Base-by-base conservation (phyloP, 1,140 invertebrate genomes). In the Drosophila neocordata region DNA sequence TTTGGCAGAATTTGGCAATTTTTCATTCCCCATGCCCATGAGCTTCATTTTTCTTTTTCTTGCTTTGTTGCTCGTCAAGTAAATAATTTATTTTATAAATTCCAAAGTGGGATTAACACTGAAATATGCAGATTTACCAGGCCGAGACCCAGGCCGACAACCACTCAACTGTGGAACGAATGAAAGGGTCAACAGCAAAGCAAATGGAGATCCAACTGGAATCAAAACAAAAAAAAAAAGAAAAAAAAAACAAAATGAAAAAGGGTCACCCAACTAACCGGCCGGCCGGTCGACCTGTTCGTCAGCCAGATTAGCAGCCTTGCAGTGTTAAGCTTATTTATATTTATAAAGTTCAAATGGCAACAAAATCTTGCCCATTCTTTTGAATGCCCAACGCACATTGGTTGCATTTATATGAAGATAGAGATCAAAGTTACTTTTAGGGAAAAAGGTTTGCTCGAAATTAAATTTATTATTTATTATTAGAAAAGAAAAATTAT, bases 61-160 rank as follows among this genome's bases (percentile, higher is more conserved):
- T 62, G 18, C 38, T 55, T 65, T 60, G 31, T 75, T 71, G 15
- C 27, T 38, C 38, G 27, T 66, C 65, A 69, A 88, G 83, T 87
- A 87, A 87, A 87, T 88, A 87, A 87, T 88, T 87, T 87, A 87
- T 79, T 88, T 88, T 88, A 73, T 79, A 88, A 79, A 88, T 83
- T 87, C 79, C 79, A 81, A 79, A 88, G 83, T 77, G 77, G 83
- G 83, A 88, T 88, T 88, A 87, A 72, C 83, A 88, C 83, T 81
- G 79, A 70, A 88, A 88, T 88, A 87, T 88, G 83, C 83, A 87
- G 79, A 88, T 87, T 88, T 75, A 48, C 64, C 31, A 24, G 35
- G 24, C 37, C 65, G 13, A 55, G 38, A 80, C 41, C 41, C 41
- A 12, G 15, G 41, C 41, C 41, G 41, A 48, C 41, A 48, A 48